phyloP scores from a whole-genome alignment of 2,113 vertebrate genomes.

The Dipodomys merriami region DNA sequence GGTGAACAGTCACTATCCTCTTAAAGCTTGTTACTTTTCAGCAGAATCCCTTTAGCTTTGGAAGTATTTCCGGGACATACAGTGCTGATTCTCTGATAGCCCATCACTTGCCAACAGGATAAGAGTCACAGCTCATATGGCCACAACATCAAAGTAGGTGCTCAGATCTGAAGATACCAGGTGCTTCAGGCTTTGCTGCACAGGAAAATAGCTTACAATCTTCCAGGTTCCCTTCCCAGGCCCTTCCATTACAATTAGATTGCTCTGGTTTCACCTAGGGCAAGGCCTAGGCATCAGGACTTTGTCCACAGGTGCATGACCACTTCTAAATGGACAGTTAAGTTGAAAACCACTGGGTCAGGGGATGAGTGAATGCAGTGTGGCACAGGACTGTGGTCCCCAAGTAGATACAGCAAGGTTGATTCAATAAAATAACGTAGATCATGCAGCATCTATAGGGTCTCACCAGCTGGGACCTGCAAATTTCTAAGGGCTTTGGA shows the following conservation, averaged over 20 bases:
- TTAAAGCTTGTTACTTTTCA: background rate
- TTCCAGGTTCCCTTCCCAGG: background rate
- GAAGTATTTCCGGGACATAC: background rate
- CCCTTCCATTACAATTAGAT: background rate
- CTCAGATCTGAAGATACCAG: background rate
- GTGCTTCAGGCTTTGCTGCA: background rate
- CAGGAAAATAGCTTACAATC: background rate
- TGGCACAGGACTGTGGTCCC: background rate
- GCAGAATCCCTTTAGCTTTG: slow-evolving; percentile 3
- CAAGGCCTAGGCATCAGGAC: too few species aligned
- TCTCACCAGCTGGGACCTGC: background rate
- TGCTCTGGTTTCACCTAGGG: background rate
- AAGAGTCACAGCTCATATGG: background rate
- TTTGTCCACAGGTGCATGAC: background rate
- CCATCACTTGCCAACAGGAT: background rate
- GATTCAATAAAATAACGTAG: background rate
- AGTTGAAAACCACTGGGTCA: background rate
- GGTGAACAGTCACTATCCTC: background rate
- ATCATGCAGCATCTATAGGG: too few species aligned
- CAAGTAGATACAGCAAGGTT: background rate
- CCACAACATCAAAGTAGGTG: background rate
- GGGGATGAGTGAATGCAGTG: background rate
- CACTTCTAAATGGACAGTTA: background rate
- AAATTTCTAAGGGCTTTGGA: background rate
- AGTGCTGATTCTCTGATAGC: background rate